phyloP scores from a whole-genome alignment of 2,797 vertebrate species.

The Poeciliopsis turneri region DNA sequence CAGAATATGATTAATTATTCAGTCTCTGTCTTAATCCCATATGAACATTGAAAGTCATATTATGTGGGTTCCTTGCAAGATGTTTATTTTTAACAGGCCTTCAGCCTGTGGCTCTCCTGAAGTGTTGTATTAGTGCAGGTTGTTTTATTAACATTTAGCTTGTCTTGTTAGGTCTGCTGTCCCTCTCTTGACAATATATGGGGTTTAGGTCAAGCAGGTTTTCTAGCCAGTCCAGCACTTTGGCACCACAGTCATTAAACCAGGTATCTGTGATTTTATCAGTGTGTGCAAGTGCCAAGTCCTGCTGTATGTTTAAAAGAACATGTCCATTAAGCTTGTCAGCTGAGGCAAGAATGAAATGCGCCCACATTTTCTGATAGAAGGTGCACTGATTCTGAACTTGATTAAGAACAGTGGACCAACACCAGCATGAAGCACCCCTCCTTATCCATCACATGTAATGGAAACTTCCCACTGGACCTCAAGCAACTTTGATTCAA shows the following conservation, averaged over 20 bases:
- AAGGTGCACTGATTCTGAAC: neutral
- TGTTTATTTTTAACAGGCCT: too few relatives aligned
- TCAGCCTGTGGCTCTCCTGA: neutral
- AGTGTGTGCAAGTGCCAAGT: neutral
- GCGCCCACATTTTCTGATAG: neutral
- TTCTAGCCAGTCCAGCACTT: neutral
- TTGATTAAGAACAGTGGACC: neutral
- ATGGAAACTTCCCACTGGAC: neutral
- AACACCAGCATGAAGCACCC: neutral
- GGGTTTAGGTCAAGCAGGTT: neutral
- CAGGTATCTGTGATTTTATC: neutral
- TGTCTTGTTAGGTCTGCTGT: neutral
- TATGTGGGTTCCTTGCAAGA: neutral
- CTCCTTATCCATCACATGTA: neutral
- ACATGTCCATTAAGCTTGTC: neutral
- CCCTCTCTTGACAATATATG: neutral
- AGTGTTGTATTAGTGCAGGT: neutral
- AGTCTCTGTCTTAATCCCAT: neutral
- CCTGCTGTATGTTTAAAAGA: neutral
- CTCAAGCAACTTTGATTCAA: neutral
- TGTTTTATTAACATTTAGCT: neutral
- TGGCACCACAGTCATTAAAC: neutral
- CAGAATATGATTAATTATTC: neutral
- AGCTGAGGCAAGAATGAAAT: neutral
- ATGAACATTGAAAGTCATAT: neutral